Evolutionary conservation across 2,888 invertebrate species (phyloP), one percentile per base, ranked within the genome.

Genomic region (Tinea trinotella): DNA sequence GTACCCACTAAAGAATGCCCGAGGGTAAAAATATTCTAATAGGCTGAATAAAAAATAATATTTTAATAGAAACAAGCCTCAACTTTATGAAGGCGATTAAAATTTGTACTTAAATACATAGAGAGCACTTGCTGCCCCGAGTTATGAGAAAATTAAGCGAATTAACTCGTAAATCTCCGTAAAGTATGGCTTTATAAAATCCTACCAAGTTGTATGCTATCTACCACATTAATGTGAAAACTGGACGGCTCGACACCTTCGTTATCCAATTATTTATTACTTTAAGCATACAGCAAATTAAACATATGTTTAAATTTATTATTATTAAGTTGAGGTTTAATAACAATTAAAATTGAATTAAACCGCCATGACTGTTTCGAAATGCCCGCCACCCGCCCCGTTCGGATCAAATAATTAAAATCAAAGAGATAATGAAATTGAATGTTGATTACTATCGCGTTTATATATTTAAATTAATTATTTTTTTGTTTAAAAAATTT

Each of bases 61-160:
- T 20, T 40, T 53, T 53, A 53, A 55, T 55, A 52, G 18, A 55
- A 55, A 53, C 53, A 53, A 34, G 54, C 22, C 36, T 53, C 36
- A 48, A 50, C 46, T 58, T 58, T 58, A 56, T 56, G 46, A 35
- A 55, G 36, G 56, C 56, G 59, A 60, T 62, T 60, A 62, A 60
- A 60, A 60, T 59, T 59, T 57, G 59, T 60, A 60, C 60, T 59
- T 60, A 62, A 57, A 58, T 60, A 60, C 60, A 60, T 61, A 62
- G 59, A 59, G 59, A 59, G 57, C 62, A 62, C 61, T 61, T 58
- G 62, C 55, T 54, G 56, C 59, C 49, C 55, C 17, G 56, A 59
- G 58, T 61, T 59, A 61, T 56, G 62, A 56, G 61, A 58, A 61
- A 61, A 61, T 61, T 62, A 61, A 60, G 59, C 59, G 58, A 60